Base-by-base conservation (phyloP, 1,140 invertebrate genomes). In the Sycophaga agraensis region DNA sequence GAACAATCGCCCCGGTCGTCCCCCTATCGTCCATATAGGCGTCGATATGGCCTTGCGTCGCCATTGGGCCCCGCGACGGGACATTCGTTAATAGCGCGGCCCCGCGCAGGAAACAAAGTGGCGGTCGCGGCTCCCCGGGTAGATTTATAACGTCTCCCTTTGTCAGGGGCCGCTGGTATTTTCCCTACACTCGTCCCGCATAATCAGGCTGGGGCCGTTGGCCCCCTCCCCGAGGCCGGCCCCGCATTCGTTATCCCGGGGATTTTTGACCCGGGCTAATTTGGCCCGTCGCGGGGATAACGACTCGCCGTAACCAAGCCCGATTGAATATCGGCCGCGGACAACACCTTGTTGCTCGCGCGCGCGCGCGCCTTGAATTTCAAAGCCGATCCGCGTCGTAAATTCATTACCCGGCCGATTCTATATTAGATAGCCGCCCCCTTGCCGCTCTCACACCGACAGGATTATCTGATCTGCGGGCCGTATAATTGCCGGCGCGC, bases 381-480 rank as follows among this genome's bases (percentile, higher is more conserved):
- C 37, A 39, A 39, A 39, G 37, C 6, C n/a, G 37, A 16, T 14
- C 6, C 37, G 37, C 37, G 40, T 43, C 40, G 40, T 43, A 43
- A 43, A 43, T 43, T 43, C 40, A 43, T 43, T 43, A 43, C 21
- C 40, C 40, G 40, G 40, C 2, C 40, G 40, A 43, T 43, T 11
- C 40, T 43, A 43, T 43, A 43, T 43, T 43, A 43, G 40, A 43
- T 43, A 43, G 40, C 7, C 7, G 37, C 4, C 37, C n/a, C 7
- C 4, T n/a, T 11, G 8, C 37, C n/a, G n/a, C n/a, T n/a, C n/a
- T n/a, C n/a, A n/a, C n/a, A n/a, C n/a, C 74, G 76, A 78, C 74
- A 75, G 74, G 74, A 77, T 39, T 11, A 43, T 77, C 75, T 76
- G 75, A 75, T 77, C 73, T 75, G 70, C 70, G 66, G 71, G 70